Base-by-base conservation (phyloP, 2,797 vertebrate species). In the Salmo trutta region DNA sequence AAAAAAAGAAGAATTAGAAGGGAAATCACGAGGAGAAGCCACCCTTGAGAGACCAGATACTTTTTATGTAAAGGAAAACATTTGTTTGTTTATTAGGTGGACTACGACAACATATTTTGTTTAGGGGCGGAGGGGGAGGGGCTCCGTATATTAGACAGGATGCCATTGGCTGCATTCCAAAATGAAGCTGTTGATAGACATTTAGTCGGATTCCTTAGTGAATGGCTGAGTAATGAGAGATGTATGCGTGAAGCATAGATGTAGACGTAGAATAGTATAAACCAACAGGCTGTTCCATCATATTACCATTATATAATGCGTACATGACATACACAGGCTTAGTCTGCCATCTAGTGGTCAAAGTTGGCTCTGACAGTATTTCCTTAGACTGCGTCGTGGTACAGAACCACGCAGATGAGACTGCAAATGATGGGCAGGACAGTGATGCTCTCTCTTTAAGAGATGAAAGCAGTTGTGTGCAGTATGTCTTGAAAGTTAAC, bases 11-110 rank as follows among this genome's bases (percentile, higher is more conserved):
- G 24, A 24, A 24, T n/a, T n/a, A 93, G 92, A 92, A 91, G 90
- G 91, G 89, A 93, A 93, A 89, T 93, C 93, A 91, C 85, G 87
- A 88, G 88, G 88, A 92, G 88, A 85, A 86, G 79, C 82, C 86
- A 90, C 89, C 91, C 91, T 92, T 87, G 82, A 91, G 92, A 85
- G 77, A 83, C 68, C 33, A 77, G 56, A 69, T 74, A 33, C 59
- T 76, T 80, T 79, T 71, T 6, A 16, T 4, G 24, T 21, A 16
- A 71, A 71, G 3, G 53, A 51, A 68, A 68, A 69, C 17, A 12
- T 41, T 36, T 52, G 1, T 27, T 24, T 27, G 21, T 71, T 47
- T 27, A 52, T 27, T n/a, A n/a, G 21, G 70, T 71, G n/a, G 21
- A 52, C n/a, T 3, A 12, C 14, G n/a, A 52, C 5, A 47, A 52